Conservation (phyloP, 2,113 vertebrate genomes). For the Burhinus oedicnemus region DNA sequence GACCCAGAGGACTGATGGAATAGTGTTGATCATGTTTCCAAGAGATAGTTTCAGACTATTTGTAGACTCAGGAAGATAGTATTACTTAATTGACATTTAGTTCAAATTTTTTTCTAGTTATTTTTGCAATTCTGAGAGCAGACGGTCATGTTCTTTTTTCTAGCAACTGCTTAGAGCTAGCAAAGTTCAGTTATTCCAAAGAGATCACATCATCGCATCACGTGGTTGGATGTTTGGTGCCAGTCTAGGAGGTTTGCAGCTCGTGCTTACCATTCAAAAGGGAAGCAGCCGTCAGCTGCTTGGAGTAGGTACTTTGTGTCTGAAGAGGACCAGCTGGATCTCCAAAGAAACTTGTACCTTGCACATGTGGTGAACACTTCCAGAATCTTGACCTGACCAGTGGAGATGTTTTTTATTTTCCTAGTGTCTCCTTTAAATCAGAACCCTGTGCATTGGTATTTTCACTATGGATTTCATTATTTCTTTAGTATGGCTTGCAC, state of each 20-base stretch:
- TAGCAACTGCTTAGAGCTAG: background rate
- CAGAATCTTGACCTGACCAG: background rate
- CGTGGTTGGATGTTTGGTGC: background rate
- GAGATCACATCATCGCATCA: background rate
- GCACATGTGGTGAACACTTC: background rate
- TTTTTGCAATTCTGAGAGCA: background rate
- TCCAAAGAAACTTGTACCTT: background rate
- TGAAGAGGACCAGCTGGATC: background rate
- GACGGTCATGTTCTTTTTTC: background rate
- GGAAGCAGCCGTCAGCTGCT: background rate
- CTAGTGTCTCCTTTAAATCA: background rate
- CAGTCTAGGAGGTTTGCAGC: background rate
- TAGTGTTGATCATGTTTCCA: background rate
- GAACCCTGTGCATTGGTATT: background rate
- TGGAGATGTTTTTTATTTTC: background rate
- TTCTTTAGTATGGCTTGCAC: background rate
- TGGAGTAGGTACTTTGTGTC: background rate
- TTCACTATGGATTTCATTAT: background rate
- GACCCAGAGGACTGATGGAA: background rate
- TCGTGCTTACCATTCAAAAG: background rate
- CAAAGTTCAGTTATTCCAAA: background rate
- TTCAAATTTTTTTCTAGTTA: background rate
- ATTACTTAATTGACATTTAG: background rate
- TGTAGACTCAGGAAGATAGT: background rate
- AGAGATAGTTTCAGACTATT: background rate